phyloP scores from a whole-genome alignment of 2,888 invertebrate species.

The Tribolium freemani region DNA sequence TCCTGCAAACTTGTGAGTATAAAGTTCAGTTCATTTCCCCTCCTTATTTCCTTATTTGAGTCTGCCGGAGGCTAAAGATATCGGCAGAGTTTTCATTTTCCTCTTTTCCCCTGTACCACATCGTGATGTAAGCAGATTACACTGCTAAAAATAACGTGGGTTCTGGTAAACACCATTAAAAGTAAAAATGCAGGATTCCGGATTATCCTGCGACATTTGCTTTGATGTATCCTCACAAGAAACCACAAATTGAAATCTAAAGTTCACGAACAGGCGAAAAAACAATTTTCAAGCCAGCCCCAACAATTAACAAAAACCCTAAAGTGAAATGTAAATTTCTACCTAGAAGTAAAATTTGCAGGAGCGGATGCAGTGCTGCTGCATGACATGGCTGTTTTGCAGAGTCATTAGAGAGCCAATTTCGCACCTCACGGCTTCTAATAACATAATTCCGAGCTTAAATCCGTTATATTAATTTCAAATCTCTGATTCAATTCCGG shows the following conservation, averaged over 20 bases:
- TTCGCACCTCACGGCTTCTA: constrained; percentile 64
- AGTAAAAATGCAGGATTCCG: constrained; percentile 49
- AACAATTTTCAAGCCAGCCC: background rate
- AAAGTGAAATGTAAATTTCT: no score
- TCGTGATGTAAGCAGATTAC: constrained; percentile 54
- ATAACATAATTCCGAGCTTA: constrained; percentile 59
- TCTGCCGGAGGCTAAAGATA: constrained; percentile 49
- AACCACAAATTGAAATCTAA: constrained; percentile 17
- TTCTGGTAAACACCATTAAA: constrained; percentile 54
- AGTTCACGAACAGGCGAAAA: background rate
- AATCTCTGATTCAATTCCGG: constrained; percentile 49
- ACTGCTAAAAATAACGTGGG: constrained; percentile 53
- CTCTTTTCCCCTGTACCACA: constrained; percentile 42
- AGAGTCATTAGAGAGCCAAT: constrained; percentile 61
- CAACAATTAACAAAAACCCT: background rate
- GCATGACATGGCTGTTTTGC: constrained; percentile 13
- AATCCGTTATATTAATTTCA: constrained; percentile 54
- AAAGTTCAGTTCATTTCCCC: constrained; percentile 53
- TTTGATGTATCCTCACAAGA: constrained; percentile 39
- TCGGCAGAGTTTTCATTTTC: constrained; percentile 51
- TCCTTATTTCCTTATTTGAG: constrained; percentile 51
- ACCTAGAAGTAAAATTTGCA: constrained; percentile 2
- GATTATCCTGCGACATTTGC: constrained; percentile 42
- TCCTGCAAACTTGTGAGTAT: constrained; percentile 48
- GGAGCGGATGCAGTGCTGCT: constrained; percentile 18